Percentiles rank a stretch among this genome's conserved stretches.
Conservation (phyloP, 2,797 vertebrate genomes). For the Acrossocheilus fasciatus region DNA sequence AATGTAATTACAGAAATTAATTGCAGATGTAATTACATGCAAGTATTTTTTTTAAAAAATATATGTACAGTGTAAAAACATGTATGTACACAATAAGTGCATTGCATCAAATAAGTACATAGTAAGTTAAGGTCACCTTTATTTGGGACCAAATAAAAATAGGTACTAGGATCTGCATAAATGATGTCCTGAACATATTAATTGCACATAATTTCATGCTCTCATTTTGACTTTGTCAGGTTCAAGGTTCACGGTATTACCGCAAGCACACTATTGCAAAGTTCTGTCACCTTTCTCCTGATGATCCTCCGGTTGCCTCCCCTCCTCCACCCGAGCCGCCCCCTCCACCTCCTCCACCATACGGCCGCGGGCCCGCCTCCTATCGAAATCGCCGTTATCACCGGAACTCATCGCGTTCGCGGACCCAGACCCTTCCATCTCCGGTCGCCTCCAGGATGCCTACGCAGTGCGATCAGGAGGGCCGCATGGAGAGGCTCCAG, state of each 20-base stretch:
- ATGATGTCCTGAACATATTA: neutral
- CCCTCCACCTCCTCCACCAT: constrained; percentile 66
- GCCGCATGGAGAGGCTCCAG: constrained; percentile 51
- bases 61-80: neutral
- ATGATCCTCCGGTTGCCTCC: constrained; percentile 59
- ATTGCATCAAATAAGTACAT: neutral
- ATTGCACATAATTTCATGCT: neutral
- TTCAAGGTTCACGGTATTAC: constrained; percentile 65
- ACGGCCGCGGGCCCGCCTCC: constrained; percentile 58
- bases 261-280: constrained; percentile 71
- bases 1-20: neutral
- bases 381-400: constrained; percentile 69
- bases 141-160: neutral
- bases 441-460: constrained; percentile 61
- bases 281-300: constrained; percentile 61
- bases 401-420: constrained; percentile 37
- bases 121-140: neutral
- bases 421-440: constrained; percentile 67
- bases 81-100: neutral
- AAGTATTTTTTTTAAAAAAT: neutral
- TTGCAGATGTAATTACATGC: neutral
- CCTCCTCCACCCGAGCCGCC: constrained; percentile 58
- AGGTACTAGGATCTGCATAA: neutral
- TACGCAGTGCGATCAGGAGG: constrained; percentile 63
- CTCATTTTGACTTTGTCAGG: constrained; percentile 63